phyloP scores from a whole-genome alignment of 2,797 vertebrate species.

The Tamandua tetradactyla region DNA sequence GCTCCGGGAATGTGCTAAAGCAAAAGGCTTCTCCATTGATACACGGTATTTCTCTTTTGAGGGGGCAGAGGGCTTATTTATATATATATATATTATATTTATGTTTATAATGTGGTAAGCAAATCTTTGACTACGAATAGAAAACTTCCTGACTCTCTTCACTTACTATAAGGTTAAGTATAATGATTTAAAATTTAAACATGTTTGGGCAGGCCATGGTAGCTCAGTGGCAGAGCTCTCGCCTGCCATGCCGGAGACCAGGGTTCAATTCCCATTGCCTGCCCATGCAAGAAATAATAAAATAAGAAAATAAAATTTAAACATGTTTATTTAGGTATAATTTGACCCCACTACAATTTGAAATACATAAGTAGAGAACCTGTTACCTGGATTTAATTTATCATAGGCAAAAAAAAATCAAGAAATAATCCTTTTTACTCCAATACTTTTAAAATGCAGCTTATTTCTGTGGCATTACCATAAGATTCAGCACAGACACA shows the following conservation, averaged over 20 bases:
- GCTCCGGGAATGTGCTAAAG: slow-evolving; percentile 89
- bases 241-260: too few species aligned
- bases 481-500: background rate
- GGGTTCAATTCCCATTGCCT: too few species aligned
- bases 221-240: too few species aligned
- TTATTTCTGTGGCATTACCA: background rate
- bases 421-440: background rate
- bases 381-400: background rate
- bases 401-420: background rate
- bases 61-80: background rate
- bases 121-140: slow-evolving; percentile 1
- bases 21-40: slow-evolving; percentile 91
- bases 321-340: background rate
- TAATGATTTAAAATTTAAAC: slow-evolving; percentile 1
- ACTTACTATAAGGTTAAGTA: background rate
- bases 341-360: background rate
- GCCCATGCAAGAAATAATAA: too few species aligned
- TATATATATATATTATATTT: too few species aligned
- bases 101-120: background rate
- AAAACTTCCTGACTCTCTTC: slow-evolving; percentile 5
- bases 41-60: slow-evolving; percentile 87
- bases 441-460: background rate
- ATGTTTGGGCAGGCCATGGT: too few species aligned
- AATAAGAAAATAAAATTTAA: slow-evolving; percentile 35
- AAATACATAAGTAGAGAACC: background rate